Base-by-base conservation (phyloP, 2,888 invertebrate genomes). In the Diaperis boleti region DNA sequence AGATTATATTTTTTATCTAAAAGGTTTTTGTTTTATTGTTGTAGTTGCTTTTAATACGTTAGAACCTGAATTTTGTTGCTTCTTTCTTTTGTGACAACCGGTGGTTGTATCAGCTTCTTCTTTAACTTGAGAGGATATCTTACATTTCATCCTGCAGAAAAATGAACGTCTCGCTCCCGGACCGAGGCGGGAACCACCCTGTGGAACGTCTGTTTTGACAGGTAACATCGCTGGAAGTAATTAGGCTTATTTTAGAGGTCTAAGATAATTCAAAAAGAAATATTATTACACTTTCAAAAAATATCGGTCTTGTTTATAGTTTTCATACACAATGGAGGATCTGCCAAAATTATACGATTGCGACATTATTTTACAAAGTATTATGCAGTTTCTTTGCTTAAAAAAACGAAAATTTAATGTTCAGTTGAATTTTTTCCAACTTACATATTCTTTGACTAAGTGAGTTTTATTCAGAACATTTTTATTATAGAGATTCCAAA, bases 91-190 rank as follows among this genome's bases (percentile, higher is more conserved):
- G 64, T 87, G 87, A 65, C 85, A 89, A 71, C 84, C 86, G n/a
- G 81, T 83, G 59, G 85, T 85, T 0, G 85, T 82, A 56, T 89
- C 89, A 0, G 86, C 83, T 76, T 94, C 93, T 74, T 93, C 92
- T 80, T 94, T 94, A 62, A 91, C 85, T 74, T 85, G 86, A 10
- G 84, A 78, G 1, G 82, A 74, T 5, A 84, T 79, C 79, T 92
- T 92, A 73, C 90, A 89, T 80, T 95, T 96, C 91, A 96, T 96
- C 64, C 96, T 89, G 78, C 96, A 97, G 81, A 95, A 95, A 81
- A 97, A 97, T 0, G 95, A 95, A 29, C 97, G 86, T 1, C 96
- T 84, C 0, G 95, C 93, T 3, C 97, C 97, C 0, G 95, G 92
- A 78, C 94, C 92, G 6, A 96, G 83, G 17, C 91, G 86, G 0